Evolutionary conservation across 2,113 vertebrate species (phyloP).

Genomic region (Oreotrochilus melanogaster): DNA sequence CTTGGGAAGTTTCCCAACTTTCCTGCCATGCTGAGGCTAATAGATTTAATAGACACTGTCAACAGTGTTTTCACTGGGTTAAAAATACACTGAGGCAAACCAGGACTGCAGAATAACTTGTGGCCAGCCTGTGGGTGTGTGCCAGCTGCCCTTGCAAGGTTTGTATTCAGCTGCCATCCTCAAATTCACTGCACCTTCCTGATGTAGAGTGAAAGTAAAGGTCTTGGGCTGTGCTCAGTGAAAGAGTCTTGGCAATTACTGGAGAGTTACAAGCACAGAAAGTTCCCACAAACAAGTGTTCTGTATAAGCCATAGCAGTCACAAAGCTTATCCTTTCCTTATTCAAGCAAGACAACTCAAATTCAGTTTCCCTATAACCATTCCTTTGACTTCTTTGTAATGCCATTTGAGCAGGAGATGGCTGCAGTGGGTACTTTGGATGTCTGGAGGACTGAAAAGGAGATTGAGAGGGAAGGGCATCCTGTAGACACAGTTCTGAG

Average conservation of each 20-base stretch:
- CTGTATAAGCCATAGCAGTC: not conserved
- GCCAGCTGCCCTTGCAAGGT: not conserved
- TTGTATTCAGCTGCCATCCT: not conserved
- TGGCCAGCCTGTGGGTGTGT: not conserved
- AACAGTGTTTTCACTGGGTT: not conserved
- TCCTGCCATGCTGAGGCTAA: not conserved
- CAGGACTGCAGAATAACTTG: not conserved
- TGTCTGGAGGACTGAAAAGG: too few relatives aligned
- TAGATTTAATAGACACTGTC: not conserved
- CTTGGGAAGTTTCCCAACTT: not conserved
- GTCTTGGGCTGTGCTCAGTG: not conserved
- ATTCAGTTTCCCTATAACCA: too few relatives aligned
- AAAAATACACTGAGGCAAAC: not conserved
- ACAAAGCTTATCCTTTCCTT: not conserved
- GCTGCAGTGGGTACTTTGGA: too few relatives aligned
- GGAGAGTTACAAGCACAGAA: not conserved
- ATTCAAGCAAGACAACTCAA: not conserved
- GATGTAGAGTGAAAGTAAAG: not conserved
- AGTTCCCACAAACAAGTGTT: not conserved
- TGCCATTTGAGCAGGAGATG: too few relatives aligned
- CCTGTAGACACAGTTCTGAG: too few relatives aligned
- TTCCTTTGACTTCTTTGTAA: too few relatives aligned
- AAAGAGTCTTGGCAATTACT: not conserved
- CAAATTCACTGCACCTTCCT: not conserved
- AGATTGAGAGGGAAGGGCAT: too few relatives aligned